A percentile compares a stretch with the other conserved stretches of the same genome.
phyloP scores from a whole-genome alignment of 2,797 vertebrate genomes.

The Pantherophis vulpinus region DNA sequence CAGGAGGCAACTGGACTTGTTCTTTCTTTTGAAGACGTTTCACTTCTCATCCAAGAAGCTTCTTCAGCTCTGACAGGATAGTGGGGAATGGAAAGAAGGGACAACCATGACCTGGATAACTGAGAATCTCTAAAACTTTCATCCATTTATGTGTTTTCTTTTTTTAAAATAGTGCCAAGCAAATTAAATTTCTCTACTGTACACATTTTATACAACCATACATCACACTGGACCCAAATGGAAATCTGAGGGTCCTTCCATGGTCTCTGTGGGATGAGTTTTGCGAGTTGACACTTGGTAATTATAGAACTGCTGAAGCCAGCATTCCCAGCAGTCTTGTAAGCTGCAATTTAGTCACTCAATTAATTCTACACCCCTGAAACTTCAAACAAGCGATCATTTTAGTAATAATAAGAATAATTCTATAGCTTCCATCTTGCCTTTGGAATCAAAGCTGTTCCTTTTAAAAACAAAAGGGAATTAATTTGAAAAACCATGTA shows the following conservation, averaged over 20 bases:
- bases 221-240: background rate
- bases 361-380: background rate
- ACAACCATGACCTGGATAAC: background rate
- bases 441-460: conserved; percentile 5
- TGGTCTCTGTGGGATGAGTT: no score
- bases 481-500: conserved; percentile 30
- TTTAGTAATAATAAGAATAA: conserved; percentile 21
- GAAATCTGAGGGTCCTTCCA: background rate
- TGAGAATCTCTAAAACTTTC: background rate
- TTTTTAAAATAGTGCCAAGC: background rate
- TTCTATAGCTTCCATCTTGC: background rate
- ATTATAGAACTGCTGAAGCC: background rate
- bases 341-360: background rate
- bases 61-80: background rate
- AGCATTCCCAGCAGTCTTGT: background rate
- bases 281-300: background rate
- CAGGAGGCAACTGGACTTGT: background rate
- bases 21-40: background rate
- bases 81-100: background rate
- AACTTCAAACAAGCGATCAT: background rate
- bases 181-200: background rate
- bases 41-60: background rate
- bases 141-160: background rate
- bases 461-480: conserved; percentile 36
- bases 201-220: background rate